These are phyloP conservation scores for Dipodomys spectabilis DNA, from an alignment of 2,113 vertebrate species.

Conservation along the genomic window DNA sequence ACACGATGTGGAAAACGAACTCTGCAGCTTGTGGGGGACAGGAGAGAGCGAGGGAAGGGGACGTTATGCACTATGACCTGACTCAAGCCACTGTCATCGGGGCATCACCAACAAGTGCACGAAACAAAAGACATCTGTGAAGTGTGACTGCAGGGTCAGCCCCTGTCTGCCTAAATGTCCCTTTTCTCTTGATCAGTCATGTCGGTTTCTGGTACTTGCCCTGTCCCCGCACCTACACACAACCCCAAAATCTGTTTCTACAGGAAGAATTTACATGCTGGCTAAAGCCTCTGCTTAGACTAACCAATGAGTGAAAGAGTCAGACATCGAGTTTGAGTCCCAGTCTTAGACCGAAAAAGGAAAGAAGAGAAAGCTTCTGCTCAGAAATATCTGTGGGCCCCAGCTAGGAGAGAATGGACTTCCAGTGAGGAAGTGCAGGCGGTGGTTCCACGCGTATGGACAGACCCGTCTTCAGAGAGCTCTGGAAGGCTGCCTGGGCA, in stretches of 20 bases:
- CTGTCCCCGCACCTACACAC: not conserved
- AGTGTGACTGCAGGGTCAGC: too few species aligned
- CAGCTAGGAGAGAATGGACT: slow-evolving; percentile 45
- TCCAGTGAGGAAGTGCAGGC: not conserved
- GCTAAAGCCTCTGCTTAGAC: too few species aligned
- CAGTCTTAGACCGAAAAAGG: too few species aligned
- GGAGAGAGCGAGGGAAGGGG: too few species aligned
- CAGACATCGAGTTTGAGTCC: too few species aligned
- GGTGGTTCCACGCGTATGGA: not conserved
- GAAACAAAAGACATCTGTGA: too few species aligned
- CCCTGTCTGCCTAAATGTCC: not conserved
- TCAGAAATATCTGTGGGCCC: slow-evolving; percentile 57
- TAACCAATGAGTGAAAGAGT: too few species aligned
- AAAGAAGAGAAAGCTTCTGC: not conserved
- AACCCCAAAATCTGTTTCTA: slow-evolving; percentile 1
- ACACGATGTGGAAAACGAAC: too few species aligned
- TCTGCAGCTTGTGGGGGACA: too few species aligned
- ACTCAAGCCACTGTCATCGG: too few species aligned
- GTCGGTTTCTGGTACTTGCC: not conserved
- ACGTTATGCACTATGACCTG: too few species aligned
- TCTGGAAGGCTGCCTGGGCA: slow-evolving; percentile 1
- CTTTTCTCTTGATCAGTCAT: not conserved
- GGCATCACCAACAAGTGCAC: too few species aligned
- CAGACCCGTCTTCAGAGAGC: slow-evolving; percentile 29
- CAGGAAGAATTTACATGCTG: slow-evolving; percentile 14